These are phyloP conservation scores for Drosophila trapezifrons DNA, from an alignment of 1,140 invertebrate species.

Conservation along the genomic window DNA sequence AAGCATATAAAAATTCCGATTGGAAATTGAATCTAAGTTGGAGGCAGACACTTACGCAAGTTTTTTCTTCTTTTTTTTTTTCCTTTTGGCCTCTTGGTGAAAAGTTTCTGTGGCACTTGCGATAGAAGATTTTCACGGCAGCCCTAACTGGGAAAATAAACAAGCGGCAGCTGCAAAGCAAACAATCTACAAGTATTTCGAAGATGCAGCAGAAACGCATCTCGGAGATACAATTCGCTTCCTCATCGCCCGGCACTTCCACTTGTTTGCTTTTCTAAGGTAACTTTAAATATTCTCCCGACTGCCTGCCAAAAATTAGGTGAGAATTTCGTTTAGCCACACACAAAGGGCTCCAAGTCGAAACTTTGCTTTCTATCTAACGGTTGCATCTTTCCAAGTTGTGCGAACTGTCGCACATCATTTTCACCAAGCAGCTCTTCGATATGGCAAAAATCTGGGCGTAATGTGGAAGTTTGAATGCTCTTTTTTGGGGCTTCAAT, in stretches of 20 bases:
- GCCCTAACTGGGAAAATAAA: conserved; percentile 61
- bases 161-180: conserved; percentile 51
- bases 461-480: background rate
- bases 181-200: conserved; percentile 48
- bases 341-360: conserved; percentile 21
- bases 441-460: background rate
- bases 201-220: conserved; percentile 61
- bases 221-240: conserved; percentile 64
- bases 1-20: conserved; percentile 39
- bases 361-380: conserved; percentile 68
- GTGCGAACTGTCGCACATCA: conserved; percentile 75
- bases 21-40: conserved; percentile 44
- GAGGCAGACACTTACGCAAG: conserved; percentile 38
- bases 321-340: conserved; percentile 60
- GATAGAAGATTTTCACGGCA: conserved; percentile 35
- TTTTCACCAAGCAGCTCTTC: conserved; percentile 6
- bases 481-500: background rate
- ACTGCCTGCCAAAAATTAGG: conserved; percentile 69
- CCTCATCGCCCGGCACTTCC: conserved; percentile 61
- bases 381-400: conserved; percentile 56
- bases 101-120: conserved; percentile 50
- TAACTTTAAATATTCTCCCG: conserved; percentile 65
- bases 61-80: conserved; percentile 3
- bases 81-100: conserved; percentile 7
- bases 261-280: conserved; percentile 53